These are phyloP conservation scores for Zhuqinia jingwanae DNA, from an alignment of 2,888 invertebrate species.

Conservation along the genomic window DNA sequence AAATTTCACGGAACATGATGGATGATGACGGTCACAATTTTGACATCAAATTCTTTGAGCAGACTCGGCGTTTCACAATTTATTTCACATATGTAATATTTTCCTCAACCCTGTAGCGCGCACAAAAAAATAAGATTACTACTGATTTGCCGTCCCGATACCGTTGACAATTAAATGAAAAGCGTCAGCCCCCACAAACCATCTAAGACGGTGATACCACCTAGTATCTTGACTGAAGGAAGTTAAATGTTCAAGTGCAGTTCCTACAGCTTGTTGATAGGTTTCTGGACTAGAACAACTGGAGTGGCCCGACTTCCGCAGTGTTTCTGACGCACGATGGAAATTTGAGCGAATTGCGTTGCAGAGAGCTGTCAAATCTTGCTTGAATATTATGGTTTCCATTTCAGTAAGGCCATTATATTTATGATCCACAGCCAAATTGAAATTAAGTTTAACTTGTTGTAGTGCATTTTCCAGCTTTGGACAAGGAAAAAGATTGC, in stretches of 20 bases:
- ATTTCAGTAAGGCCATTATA: background rate
- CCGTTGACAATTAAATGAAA: slow-evolving; percentile 52
- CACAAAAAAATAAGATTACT: too few species aligned
- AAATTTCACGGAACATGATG: too few species aligned
- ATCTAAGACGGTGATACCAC: slow-evolving; percentile 52
- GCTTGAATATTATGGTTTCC: slow-evolving; percentile 23
- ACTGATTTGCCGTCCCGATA: slow-evolving; percentile 2
- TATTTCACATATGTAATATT: too few species aligned
- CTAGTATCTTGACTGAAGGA: slow-evolving; percentile 14
- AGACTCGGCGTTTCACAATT: too few species aligned
- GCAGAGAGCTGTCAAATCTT: slow-evolving; percentile 40
- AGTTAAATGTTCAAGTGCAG: slow-evolving; percentile 51
- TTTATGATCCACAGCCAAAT: slow-evolving; percentile 59
- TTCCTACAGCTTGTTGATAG: slow-evolving; percentile 27
- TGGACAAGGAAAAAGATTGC: slow-evolving; percentile 62
- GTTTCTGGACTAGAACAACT: background rate
- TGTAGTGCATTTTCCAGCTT: slow-evolving; percentile 39
- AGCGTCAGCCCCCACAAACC: slow-evolving; percentile 24
- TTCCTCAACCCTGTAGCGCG: too few species aligned
- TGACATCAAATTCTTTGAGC: too few species aligned
- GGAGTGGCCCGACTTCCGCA: slow-evolving; percentile 29
- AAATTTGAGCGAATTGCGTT: slow-evolving; percentile 61
- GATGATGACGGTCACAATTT: too few species aligned
- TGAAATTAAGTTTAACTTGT: slow-evolving; percentile 25
- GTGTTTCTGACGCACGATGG: slow-evolving; percentile 58